Percentiles rank a stretch among this genome's conserved stretches.
Evolutionary conservation across 2,797 vertebrate genomes (phyloP).

Genomic region (Chelonia mydas): DNA sequence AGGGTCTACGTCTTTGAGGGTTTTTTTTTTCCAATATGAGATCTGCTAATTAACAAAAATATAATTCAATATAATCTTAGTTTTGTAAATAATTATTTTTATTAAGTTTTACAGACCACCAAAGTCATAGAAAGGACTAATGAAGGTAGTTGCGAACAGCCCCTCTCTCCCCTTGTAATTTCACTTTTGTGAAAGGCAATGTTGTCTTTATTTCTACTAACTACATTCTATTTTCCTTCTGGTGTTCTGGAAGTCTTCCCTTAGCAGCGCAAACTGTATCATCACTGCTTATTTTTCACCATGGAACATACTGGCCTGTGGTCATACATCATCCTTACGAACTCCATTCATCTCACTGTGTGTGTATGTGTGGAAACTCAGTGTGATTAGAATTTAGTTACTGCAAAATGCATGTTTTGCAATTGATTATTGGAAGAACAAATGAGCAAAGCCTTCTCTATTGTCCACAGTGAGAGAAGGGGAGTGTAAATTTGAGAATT

Average conservation of each 20-base stretch:
- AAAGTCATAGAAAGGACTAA: not conserved
- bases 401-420: not conserved
- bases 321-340: not conserved
- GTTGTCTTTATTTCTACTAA: not conserved
- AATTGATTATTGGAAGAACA: not conserved
- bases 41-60: accelerated
- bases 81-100: not conserved
- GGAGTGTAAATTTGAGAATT: not conserved
- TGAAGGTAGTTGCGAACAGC: not conserved
- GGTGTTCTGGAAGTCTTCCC: not conserved
- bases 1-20: not conserved
- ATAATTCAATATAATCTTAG: not conserved
- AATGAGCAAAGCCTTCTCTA: not conserved
- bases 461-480: not conserved
- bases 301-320: not conserved
- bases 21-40: accelerated
- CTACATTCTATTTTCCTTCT: not conserved
- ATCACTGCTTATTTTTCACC: not conserved
- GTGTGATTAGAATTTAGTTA: conserved; percentile 4
- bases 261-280: not conserved
- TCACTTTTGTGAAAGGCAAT: no score
- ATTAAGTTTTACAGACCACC: not conserved
- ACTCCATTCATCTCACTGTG: not conserved
- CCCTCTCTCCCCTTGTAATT: not conserved
- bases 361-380: not conserved